Base-by-base conservation (phyloP, 2,797 vertebrate genomes). In the Bovichtus diacanthus region DNA sequence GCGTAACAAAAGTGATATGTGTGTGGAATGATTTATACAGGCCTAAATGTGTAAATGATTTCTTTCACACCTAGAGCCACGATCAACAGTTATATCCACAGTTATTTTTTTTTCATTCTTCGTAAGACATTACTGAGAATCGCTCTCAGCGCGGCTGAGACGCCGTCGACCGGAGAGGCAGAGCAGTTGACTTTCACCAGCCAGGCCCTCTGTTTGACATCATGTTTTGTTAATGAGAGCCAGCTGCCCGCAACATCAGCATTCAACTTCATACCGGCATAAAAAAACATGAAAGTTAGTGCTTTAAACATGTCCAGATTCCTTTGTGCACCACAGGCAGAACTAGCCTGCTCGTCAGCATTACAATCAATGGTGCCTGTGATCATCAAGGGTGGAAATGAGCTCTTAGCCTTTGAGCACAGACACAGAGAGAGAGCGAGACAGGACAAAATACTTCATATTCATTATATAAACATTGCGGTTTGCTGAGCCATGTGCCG, bases 281-380 rank as follows among this genome's bases (percentile, higher is more conserved):
- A 70, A 68, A 87, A 87, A 76, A 83, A 82, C 87, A 92, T 89
- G 85, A 94, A 93, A 92, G 91, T 92, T 91, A 63, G 83, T 70
- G 72, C 85, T 83, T 90, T 94, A 95, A 95, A 95, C 85, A 91
- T 78, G 93, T 93, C 93, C 94, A 95, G 92, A 94, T 92, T 82
- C 89, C 60, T 86, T 50, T 56, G 62, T 82, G 73, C 59, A 86
- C 91, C 89, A 93, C 67, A 19, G 91, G 90, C 90, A 88, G 86
- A 83, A 83, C 88, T 21, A 67, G 85, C 86, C 89, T 88, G 87
- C 87, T 94, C 76, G 82, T 93, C 88, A 88, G 84, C 77, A 88
- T 92, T 87, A 93, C 88, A 93, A 94, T 94, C 91, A 94, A 92
- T 88, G 86, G 86, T 88, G 88, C 87, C 90, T 92, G 88, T 91